A percentile compares a stretch with the other conserved stretches of the same genome.
These are phyloP conservation scores for Trochalopteron elliotii DNA, from an alignment of 2,113 vertebrate genomes.

Conservation along the genomic window DNA sequence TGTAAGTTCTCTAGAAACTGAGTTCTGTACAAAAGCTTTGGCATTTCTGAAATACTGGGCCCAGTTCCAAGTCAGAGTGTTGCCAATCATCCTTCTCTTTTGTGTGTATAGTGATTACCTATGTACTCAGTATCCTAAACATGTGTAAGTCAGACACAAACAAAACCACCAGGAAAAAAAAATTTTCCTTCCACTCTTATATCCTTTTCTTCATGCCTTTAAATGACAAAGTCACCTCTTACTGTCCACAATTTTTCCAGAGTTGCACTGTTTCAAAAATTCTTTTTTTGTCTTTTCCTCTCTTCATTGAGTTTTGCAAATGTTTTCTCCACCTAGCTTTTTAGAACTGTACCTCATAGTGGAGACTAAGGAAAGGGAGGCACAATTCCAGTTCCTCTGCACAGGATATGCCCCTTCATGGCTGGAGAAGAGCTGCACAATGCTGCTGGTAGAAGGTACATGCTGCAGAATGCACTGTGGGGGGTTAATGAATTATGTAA, in stretches of 20 bases:
- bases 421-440: not conserved
- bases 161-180: not conserved
- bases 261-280: not conserved
- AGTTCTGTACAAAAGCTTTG: not conserved
- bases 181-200: not conserved
- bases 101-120: not conserved
- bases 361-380: not conserved
- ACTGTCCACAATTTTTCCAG: not conserved
- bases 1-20: not conserved
- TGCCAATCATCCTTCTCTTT: not conserved
- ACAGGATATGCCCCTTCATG: not conserved
- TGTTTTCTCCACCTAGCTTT: not conserved
- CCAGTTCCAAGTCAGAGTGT: not conserved
- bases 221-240: not conserved
- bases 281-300: not conserved
- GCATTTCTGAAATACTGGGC: not conserved
- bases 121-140: not conserved
- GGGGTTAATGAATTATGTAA: not conserved
- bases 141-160: not conserved
- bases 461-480: not conserved
- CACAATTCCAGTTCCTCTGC: not conserved
- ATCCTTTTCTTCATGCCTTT: not conserved
- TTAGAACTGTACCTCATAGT: not conserved
- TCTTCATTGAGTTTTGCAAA: not conserved
- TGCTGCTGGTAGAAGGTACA: not conserved